Evolutionary conservation across 2,888 invertebrate genomes (phyloP), one percentile per base, ranked within the genome.

Genomic region (Eilema depressum): DNA sequence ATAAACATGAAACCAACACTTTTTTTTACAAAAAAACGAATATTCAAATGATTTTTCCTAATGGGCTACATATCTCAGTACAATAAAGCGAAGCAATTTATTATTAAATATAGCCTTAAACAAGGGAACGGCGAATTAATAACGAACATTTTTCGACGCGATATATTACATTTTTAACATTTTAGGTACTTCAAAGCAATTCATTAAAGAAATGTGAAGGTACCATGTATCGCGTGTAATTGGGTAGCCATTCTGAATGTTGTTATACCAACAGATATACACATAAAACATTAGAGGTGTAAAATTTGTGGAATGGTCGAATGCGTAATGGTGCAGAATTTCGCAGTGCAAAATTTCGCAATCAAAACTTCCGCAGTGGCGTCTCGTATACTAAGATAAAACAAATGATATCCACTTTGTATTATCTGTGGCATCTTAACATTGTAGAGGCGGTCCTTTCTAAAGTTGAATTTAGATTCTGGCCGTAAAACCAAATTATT

Each of bases 161-260:
- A 61, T 30, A 47, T 61, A 53, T 61, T 61, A 28, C 14, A 56
- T 59, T 59, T 69, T 25, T 30, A 56, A 56, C 25, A 56, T 62
- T 56, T n/a, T 63, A n/a, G 61, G 30, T 47, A n/a, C 53, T 53
- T 10, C 53, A 53, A 53, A 25, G 41, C 26, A 68, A 57, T 68
- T 68, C 37, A 56, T 26, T 53, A n/a, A 41, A 68, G 26, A 63
- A 68, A 68, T 57, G 57, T 26, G 37, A n/a, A 57, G 53, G n/a
- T 53, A n/a, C 63, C 37, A 41, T 37, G 53, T 33, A 37, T 53
- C 33, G 62, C 14, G 12, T 2, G 2, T 57, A 57, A 63, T 68
- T 37, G 37, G 57, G 57, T 26, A 56, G n/a, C 25, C 25, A 56
- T 25, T 68, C 28, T 28, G 37, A 26, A 57, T 57, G 68, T n/a